Evolutionary conservation across 2,113 vertebrate species (phyloP), one percentile per base, ranked within the genome.

Genomic region (Dromas ardeola): DNA sequence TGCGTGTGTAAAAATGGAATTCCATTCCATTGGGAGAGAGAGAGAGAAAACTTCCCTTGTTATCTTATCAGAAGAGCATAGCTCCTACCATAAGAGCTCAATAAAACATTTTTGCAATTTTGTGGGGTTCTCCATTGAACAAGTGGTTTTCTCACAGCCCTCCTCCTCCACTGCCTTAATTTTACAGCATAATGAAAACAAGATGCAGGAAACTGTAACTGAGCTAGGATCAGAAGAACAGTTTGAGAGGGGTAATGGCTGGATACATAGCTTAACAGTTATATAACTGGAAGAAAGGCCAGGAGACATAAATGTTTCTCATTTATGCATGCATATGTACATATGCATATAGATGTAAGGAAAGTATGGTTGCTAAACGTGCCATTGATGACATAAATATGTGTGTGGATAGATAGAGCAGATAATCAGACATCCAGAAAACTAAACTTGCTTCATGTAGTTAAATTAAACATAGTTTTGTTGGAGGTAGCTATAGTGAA

Each of bases 121-220:
- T 92, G 45, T 61, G 27, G 47, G 36, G 21, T 47, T 85, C 62
- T 86, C 83, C 15, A 5, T 67, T 83, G 79, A 70, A 34, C 32
- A 92, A 95, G 82, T 73, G 32, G 15, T 93, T 97, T 94, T 95
- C 77, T 78, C 61, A 55, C 18, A 90, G 56, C 36, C 30, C 12
- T 95, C 10, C 21, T 91, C 38, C 55, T 71, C 77, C 59, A 30
- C 72, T 62, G 25, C 69, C 81, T 90, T 92, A 40, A 32, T 90
- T 93, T 87, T 92, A 76, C 20, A 61, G 27, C 30, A n/a, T 79
- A 89, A 96, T 91, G 86, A 87, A 91, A 95, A 56, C 88, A 95
- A 96, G 86, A 81, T 81, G 77, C 76, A 78, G 42, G n/a, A 86
- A 86, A 79, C 80, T 84, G 50, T 86, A 88, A 50, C 47, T 65